Conservation (phyloP, 2,888 invertebrate species). For the Steinernema carpocapsae region DNA sequence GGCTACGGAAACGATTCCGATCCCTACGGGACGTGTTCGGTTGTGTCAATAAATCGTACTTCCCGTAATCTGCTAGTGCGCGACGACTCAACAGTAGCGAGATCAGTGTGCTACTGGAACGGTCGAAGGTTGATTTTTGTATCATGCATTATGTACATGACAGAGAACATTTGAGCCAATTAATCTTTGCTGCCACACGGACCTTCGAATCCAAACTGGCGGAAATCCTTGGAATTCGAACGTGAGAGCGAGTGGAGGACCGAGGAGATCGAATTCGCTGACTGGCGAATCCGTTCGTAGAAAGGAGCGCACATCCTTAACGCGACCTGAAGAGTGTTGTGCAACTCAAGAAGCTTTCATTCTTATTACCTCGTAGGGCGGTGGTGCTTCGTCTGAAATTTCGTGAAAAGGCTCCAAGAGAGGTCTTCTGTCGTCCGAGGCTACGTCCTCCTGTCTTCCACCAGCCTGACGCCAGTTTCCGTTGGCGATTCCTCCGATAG, state of each 20-base stretch:
- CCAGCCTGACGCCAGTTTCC: slow-evolving; percentile 6
- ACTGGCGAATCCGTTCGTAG: slow-evolving; percentile 62
- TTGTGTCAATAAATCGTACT: too few relatives aligned
- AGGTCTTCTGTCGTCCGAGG: slow-evolving; percentile 41
- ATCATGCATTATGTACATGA: slow-evolving; percentile 25
- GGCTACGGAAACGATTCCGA: too few relatives aligned
- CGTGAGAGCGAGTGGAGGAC: slow-evolving; percentile 55
- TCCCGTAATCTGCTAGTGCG: too few relatives aligned
- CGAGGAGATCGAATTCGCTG: slow-evolving; percentile 47
- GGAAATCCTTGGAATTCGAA: slow-evolving; percentile 58
- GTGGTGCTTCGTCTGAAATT: slow-evolving; percentile 62
- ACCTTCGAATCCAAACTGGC: slow-evolving; percentile 45
- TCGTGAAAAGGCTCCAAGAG: slow-evolving; percentile 44
- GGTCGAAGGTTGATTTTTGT: slow-evolving; percentile 7
- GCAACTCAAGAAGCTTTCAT: neutral
- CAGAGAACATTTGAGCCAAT: neutral
- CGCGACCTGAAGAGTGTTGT: slow-evolving; percentile 73
- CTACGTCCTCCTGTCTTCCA: neutral
- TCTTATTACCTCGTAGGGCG: slow-evolving; percentile 59
- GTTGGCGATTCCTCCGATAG: slow-evolving; percentile 28
- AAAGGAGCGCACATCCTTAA: slow-evolving; percentile 72
- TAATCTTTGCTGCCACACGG: slow-evolving; percentile 36
- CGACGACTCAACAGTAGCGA: too few relatives aligned
- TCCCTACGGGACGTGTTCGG: too few relatives aligned
- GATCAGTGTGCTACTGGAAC: too few relatives aligned